Evolutionary conservation across 92 coral and sea anemone genomes (phyloP), one percentile per base, ranked within the genome.

Genomic region (Siderastrea radians): DNA sequence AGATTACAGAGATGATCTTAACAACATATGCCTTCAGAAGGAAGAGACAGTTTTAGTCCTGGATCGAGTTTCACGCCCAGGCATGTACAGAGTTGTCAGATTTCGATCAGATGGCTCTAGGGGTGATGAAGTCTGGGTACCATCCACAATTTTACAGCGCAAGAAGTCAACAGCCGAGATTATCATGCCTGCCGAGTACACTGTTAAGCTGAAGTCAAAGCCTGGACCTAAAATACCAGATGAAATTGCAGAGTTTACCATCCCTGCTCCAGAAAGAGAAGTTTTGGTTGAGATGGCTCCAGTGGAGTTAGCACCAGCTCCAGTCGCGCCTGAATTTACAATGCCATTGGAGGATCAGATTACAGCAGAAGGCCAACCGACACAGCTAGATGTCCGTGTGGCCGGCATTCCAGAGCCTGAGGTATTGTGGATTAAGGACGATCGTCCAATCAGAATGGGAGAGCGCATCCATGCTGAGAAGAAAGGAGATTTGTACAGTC

Each of bases 121-220:
- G 51, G 98, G 94, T 51, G 88, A 93, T 74, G 98, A 95, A 82
- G 88, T 95, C 52, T 95, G 96, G 98, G 96, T 95, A 4, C 98
- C 98, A 49, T 82, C 94, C 58, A 83, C 77, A 9, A 77, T 93
- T 54, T 85, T 95, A 6, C 85, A 87, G 79, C 85, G 95, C 71
- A 93, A 88, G 86, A 93, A 90, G 85, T 95, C 98, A 5, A 94
- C 93, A 44, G 91, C 96, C 70, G 98, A 95, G 80, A 90, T 95
- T n/a, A 75, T 79, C 7, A 79, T 93, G 79, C 84, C 93, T 13
- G 88, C 90, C 53, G 98, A 84, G 57, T 84, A 84, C 64, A 73
- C 62, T 7, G 74, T 74, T n/a, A 84, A 84, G 62, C 72, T 84
- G 10, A 84, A 60, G 49, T 67, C 87, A 1, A 84, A 84, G 17